These are phyloP conservation scores for Atherinomorus stipes DNA, from an alignment of 2,113 vertebrate species.

Conservation along the genomic window DNA sequence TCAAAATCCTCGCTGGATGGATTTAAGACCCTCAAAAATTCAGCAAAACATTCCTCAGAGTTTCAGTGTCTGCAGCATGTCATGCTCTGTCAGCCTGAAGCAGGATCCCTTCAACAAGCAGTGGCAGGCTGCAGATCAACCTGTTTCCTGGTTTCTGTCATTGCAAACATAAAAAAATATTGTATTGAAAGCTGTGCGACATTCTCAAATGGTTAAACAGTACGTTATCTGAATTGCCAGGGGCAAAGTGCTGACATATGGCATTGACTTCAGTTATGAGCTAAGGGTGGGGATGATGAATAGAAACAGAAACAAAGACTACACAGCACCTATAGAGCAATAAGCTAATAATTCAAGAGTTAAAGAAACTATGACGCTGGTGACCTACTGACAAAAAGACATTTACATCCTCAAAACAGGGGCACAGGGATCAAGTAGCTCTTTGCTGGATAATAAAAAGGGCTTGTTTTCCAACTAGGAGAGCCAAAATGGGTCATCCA, in stretches of 20 bases:
- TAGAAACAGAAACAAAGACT: conserved; percentile 34
- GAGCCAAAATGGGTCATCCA: conserved; percentile 21
- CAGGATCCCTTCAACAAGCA: background rate
- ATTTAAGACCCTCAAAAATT: background rate
- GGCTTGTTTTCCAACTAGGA: conserved; percentile 7
- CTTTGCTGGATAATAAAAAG: conserved; percentile 20
- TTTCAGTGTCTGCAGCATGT: background rate
- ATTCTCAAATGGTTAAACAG: conserved; percentile 25
- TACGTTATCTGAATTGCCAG: conserved; percentile 37
- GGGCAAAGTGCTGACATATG: conserved; percentile 54
- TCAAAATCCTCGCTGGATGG: background rate
- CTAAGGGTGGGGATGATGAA: conserved; percentile 61
- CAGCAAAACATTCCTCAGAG: conserved; percentile 2
- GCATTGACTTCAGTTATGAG: conserved; percentile 35
- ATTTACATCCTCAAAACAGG: background rate
- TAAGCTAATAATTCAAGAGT: background rate
- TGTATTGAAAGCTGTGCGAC: conserved; percentile 24
- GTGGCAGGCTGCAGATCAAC: conserved; percentile 19
- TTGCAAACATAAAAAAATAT: background rate
- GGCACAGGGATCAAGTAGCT: background rate
- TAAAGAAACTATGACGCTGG: background rate
- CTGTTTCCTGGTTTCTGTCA: conserved; percentile 11
- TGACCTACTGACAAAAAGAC: conserved; percentile 8
- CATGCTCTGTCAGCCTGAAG: background rate
- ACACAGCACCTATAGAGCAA: conserved; percentile 24